These are phyloP conservation scores for Lepidochitona cinerea DNA, from an alignment of 2,888 invertebrate genomes.

Conservation along the genomic window DNA sequence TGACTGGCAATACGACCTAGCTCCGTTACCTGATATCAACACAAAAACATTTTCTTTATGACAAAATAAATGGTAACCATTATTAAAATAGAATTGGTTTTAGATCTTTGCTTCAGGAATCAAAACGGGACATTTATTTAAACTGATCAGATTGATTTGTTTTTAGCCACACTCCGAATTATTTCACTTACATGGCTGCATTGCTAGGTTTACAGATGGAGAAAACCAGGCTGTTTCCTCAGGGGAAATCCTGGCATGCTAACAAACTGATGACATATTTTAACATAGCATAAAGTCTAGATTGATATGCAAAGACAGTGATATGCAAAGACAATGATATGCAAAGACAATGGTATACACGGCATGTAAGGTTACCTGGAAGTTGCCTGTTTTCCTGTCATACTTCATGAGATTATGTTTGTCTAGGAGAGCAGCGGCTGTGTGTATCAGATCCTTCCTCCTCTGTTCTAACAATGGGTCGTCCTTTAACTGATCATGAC, in stretches of 20 bases:
- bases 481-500: constrained; percentile 76
- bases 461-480: constrained; percentile 90
- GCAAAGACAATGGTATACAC: too few relatives aligned
- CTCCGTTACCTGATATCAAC: constrained; percentile 84
- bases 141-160: too few relatives aligned
- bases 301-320: too few relatives aligned
- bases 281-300: too few relatives aligned
- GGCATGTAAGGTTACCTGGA: constrained; percentile 77
- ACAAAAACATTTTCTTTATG: neutral
- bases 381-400: constrained; percentile 89
- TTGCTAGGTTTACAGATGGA: neutral
- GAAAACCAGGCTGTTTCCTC: neutral
- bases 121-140: too few relatives aligned
- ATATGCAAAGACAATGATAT: too few relatives aligned
- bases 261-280: too few relatives aligned
- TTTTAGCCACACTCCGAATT: neutral
- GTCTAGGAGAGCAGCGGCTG: constrained; percentile 91
- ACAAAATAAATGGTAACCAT: neutral
- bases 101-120: too few relatives aligned
- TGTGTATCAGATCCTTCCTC: constrained; percentile 95
- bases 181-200: neutral
- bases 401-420: constrained; percentile 96
- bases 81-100: neutral
- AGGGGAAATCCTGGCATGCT: too few relatives aligned
- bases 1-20: constrained; percentile 98